These are phyloP conservation scores for Mastacembelus armatus DNA, from an alignment of 2,797 vertebrate genomes.

Conservation along the genomic window DNA sequence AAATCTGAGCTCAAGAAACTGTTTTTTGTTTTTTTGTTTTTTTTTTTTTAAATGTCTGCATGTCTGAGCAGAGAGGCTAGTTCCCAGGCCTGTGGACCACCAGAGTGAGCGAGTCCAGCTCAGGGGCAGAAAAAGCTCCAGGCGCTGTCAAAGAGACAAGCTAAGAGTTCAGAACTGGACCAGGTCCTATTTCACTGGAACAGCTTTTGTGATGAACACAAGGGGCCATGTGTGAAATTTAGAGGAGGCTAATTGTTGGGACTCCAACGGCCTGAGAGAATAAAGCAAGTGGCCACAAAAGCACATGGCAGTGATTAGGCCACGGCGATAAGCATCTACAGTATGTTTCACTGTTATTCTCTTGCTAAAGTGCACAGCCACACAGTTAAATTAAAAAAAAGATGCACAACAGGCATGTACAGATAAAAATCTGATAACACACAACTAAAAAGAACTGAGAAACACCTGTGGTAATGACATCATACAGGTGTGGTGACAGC, in stretches of 20 bases:
- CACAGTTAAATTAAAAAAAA: slow-evolving; percentile 28
- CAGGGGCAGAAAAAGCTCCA: slow-evolving; percentile 61
- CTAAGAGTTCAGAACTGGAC: slow-evolving; percentile 55
- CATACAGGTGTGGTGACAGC: slow-evolving; percentile 56
- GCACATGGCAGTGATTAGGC: slow-evolving; percentile 88
- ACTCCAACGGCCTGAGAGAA: slow-evolving; percentile 84
- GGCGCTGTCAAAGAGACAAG: slow-evolving; percentile 59
- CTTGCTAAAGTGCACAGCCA: slow-evolving; percentile 38
- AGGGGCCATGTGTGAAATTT: slow-evolving; percentile 81
- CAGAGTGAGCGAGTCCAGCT: slow-evolving; percentile 56
- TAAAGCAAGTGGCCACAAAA: slow-evolving; percentile 79
- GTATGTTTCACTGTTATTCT: slow-evolving; percentile 41
- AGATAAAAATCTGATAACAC: slow-evolving; percentile 51
- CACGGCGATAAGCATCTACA: slow-evolving; percentile 81
- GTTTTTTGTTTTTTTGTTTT: no score
- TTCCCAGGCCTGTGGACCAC: slow-evolving; percentile 71
- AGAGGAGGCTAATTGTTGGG: slow-evolving; percentile 81
- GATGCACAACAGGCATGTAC: slow-evolving; percentile 48
- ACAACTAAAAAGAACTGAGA: slow-evolving; percentile 24
- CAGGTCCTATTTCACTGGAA: slow-evolving; percentile 72
- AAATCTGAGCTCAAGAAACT: slow-evolving; percentile 61
- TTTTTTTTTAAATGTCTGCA: slow-evolving; percentile 26
- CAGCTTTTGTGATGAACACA: slow-evolving; percentile 77
- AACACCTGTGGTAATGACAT: slow-evolving; percentile 60
- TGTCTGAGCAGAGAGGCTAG: slow-evolving; percentile 40